Evolutionary conservation across 64 coral and sea anemone genomes (phyloP).

Genomic region (Astreopora myriophthalma): DNA sequence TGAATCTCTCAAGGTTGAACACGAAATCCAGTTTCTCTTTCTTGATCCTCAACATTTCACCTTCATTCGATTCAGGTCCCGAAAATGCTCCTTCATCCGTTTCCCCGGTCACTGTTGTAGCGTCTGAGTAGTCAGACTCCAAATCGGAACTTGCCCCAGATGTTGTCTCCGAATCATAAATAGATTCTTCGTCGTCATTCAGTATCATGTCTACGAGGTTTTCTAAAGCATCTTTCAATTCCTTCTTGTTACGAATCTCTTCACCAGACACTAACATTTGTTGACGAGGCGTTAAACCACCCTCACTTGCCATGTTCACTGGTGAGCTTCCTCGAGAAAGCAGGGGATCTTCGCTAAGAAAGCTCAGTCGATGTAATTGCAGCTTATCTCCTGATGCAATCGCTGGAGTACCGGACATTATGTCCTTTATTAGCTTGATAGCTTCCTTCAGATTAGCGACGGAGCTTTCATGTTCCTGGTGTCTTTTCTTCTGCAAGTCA

Average conservation of each 20-base stretch:
- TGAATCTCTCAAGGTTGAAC: conserved; percentile 82
- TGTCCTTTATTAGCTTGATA: conserved; percentile 61
- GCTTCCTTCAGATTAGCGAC: conserved; percentile 69
- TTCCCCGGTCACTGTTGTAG: not conserved
- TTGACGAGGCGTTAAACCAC: not conserved
- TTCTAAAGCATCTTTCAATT: conserved; percentile 65
- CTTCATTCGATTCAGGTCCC: conserved; percentile 78
- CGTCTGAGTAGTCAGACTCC: conserved; percentile 65
- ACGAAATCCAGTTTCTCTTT: conserved; percentile 68
- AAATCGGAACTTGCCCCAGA: conserved; percentile 89
- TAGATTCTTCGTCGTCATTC: not conserved
- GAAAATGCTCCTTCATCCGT: conserved; percentile 63
- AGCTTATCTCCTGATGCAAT: not conserved
- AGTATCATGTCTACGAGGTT: conserved; percentile 47
- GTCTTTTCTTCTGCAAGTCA: conserved; percentile 65
- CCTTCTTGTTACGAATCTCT: conserved; percentile 70
- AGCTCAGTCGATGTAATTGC: not conserved
- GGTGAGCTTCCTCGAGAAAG: not conserved
- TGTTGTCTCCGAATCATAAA: conserved; percentile 73
- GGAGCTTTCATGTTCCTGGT: conserved; percentile 66
- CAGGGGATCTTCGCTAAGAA: not conserved
- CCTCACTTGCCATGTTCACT: not conserved
- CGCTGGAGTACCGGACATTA: not conserved
- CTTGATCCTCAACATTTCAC: conserved; percentile 66
- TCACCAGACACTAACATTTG: not conserved